A percentile compares a stretch with the other conserved stretches of the same genome.
Conservation (phyloP, 2,888 invertebrate species). For the Peribatodes rhomboidaria region DNA sequence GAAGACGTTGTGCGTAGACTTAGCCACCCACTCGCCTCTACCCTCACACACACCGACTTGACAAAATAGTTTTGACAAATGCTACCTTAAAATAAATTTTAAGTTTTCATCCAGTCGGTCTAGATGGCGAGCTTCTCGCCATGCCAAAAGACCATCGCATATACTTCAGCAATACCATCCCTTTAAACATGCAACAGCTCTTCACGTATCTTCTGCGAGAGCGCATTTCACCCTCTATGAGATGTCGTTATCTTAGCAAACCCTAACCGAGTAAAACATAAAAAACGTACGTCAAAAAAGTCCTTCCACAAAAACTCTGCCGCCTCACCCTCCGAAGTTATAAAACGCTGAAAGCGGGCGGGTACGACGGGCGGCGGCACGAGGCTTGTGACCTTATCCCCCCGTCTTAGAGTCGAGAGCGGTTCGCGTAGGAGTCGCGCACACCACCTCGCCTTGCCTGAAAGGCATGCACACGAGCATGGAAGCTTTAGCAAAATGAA, state of each 20-base stretch:
- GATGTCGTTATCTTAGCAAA: constrained; percentile 84
- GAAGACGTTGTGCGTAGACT: constrained; percentile 84
- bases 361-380: constrained; percentile 44
- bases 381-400: constrained; percentile 70
- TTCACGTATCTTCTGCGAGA: constrained; percentile 69
- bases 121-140: background rate
- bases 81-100: constrained; percentile 52
- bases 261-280: constrained; percentile 85
- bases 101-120: constrained; percentile 33
- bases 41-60: constrained; percentile 69
- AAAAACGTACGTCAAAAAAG: constrained; percentile 86
- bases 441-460: constrained; percentile 72
- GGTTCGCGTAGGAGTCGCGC: constrained; percentile 63
- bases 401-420: constrained; percentile 72
- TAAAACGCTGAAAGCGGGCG: constrained; percentile 79
- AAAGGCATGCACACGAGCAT: constrained; percentile 85
- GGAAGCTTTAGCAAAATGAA: constrained; percentile 86
- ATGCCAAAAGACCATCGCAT: constrained; percentile 1
- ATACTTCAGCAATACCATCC: constrained; percentile 1
- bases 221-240: constrained; percentile 74
- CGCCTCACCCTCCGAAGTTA: constrained; percentile 82
- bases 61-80: constrained; percentile 67
- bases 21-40: constrained; percentile 75
- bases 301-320: constrained; percentile 84
- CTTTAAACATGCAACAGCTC: constrained; percentile 43